These are phyloP conservation scores for Callaeas wilsoni DNA, from an alignment of 2,113 vertebrate species.

Conservation along the genomic window DNA sequence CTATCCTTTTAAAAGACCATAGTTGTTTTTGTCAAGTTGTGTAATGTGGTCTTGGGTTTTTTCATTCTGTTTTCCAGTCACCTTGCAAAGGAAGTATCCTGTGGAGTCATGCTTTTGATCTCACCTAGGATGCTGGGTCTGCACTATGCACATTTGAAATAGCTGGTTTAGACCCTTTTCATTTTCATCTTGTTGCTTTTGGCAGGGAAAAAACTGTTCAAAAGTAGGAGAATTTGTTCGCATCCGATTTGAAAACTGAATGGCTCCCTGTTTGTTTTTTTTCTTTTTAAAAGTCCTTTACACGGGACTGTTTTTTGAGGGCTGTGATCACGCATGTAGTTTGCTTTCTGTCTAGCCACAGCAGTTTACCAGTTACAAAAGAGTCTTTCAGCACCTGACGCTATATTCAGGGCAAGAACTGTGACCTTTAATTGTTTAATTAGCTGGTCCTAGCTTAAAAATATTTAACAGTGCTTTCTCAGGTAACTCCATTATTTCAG, in stretches of 20 bases:
- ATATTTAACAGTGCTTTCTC: neutral
- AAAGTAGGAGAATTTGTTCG: slow-evolving; percentile 39
- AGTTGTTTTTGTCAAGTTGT: neutral
- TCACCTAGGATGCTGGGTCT: neutral
- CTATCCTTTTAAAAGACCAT: neutral
- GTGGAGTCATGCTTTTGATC: slow-evolving; percentile 14
- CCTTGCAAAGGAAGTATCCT: neutral
- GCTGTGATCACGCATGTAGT: neutral
- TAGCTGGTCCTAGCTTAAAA: neutral
- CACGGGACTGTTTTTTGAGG: neutral
- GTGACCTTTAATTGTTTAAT: slow-evolving; percentile 3
- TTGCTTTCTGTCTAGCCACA: slow-evolving; percentile 43
- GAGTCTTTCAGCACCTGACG: slow-evolving; percentile 8
- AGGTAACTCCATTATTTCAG: neutral
- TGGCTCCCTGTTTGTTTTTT: neutral
- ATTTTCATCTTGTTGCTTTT: slow-evolving; percentile 50
- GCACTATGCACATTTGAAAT: slow-evolving; percentile 13
- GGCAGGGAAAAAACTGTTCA: slow-evolving; percentile 5
- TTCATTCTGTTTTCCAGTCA: neutral
- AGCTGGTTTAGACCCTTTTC: neutral
- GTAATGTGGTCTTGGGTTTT: neutral
- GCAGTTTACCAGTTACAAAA: slow-evolving; percentile 33
- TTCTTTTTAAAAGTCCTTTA: slow-evolving; percentile 12
- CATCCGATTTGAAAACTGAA: slow-evolving; percentile 5
- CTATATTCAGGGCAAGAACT: neutral